Evolutionary conservation across 35 echinoderm and acorn worm genomes (phyloP), one percentile per base, ranked within the genome.

Genomic region (Stichopus chloronotus): DNA sequence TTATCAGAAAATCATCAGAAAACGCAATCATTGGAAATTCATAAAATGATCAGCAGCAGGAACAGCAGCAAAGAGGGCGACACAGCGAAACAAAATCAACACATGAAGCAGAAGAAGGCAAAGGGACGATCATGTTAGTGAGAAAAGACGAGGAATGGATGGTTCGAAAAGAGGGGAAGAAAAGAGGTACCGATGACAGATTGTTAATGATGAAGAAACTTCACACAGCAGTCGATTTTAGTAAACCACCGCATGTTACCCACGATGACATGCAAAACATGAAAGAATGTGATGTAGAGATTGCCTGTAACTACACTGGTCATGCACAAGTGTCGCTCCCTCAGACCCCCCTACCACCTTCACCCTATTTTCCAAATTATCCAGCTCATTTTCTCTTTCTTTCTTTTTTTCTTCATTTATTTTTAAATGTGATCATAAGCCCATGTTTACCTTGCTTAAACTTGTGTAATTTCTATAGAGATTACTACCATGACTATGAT

Each of bases 151-250:
- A 83, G 24, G 55, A 57, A 52, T 8, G 80, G 80, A 43, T 43
- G 69, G 69, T 74, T 74, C 30, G 69, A 74, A 74, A 43, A n/a
- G n/a, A 57, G 80, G 80, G 80, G 14, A 83, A 83, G 80, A 83
- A 83, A 83, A 83, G 80, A 83, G 80, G 20, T 57, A 83, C 17
- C 80, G 52, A 83, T 10, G 11, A 57, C 43, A 21, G 13, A 43
- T 53, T 53, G 80, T 83, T 83, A 83, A n/a, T 83, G 52, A 83
- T 43, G 30, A 24, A 72, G 68, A 72, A 74, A 74, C 69, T 74
- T 52, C 52, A 53, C 80, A 52, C 80, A 57, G 52, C 80, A 83
- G 19, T 57, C 43, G 52, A 57, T 83, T 83, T 43, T 21, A 43
- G 6, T 30, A 24, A 24, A 83, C 55, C 80, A 83, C 80, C 43